These are phyloP conservation scores for Zaprionus obscuricornis DNA, from an alignment of 2,888 invertebrate species.

Conservation along the genomic window DNA sequence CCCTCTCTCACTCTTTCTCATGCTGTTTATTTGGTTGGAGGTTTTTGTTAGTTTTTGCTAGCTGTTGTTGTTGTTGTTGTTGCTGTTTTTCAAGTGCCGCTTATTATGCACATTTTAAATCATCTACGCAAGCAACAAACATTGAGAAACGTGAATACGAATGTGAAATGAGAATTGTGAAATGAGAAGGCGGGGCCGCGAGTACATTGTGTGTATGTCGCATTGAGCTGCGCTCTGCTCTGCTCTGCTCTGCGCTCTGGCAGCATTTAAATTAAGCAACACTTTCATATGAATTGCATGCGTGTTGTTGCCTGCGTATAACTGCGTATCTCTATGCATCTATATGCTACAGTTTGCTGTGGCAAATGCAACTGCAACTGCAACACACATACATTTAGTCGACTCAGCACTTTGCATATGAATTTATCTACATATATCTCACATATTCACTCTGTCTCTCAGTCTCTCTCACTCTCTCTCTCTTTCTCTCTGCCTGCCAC, in stretches of 20 bases:
- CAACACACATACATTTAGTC: background rate
- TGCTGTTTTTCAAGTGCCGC: constrained; percentile 66
- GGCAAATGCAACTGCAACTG: constrained; percentile 11
- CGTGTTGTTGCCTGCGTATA: constrained; percentile 23
- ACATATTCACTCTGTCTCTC: background rate
- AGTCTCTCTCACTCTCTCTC: background rate
- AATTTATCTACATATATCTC: constrained; percentile 28
- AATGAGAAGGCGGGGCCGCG: no score
- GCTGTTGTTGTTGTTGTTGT: constrained; percentile 3
- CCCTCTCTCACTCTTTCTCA: background rate
- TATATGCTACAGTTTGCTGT: constrained; percentile 36
- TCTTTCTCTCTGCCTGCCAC: background rate
- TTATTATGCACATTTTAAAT: constrained; percentile 79
- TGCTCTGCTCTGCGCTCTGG: no score
- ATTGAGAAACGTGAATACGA: background rate
- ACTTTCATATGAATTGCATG: constrained; percentile 56
- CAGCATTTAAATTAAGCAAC: constrained; percentile 74
- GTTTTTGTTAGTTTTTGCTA: constrained; percentile 20
- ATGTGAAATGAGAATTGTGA: background rate
- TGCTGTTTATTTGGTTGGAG: constrained; percentile 29
- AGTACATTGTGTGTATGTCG: no score
- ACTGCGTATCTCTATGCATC: no score
- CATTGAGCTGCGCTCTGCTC: no score
- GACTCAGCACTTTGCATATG: constrained; percentile 53
- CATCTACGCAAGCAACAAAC: constrained; percentile 65